Percentiles rank a stretch among this genome's conserved stretches.
Evolutionary conservation across 2,888 invertebrate genomes (phyloP).

Genomic region (Spisula subtruncata): DNA sequence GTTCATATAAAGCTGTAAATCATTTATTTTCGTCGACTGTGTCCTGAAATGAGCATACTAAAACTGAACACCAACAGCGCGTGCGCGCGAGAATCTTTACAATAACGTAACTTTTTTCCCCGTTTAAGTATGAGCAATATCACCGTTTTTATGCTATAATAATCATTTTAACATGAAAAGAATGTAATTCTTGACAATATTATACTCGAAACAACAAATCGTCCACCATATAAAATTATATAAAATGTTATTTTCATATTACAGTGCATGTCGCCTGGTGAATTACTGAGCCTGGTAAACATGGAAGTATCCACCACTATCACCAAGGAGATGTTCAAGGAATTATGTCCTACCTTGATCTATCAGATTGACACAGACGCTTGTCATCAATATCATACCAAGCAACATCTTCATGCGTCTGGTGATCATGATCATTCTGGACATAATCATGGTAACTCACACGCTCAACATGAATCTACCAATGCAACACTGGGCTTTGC

Average conservation of each 20-base stretch:
- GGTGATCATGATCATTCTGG: constrained; percentile 35
- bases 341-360: constrained; percentile 86
- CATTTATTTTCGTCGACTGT: too few relatives aligned
- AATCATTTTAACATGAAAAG: too few relatives aligned
- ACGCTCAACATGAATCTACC: constrained; percentile 10
- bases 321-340: constrained; percentile 77
- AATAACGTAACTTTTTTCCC: too few relatives aligned
- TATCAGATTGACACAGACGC: constrained; percentile 82
- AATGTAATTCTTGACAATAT: too few relatives aligned
- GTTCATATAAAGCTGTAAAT: too few relatives aligned
- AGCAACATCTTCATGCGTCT: constrained; percentile 30
- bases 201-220: too few relatives aligned
- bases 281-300: constrained; percentile 56
- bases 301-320: constrained; percentile 43
- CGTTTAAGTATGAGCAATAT: too few relatives aligned
- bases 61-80: too few relatives aligned
- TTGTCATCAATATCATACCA: constrained; percentile 66
- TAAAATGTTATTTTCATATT: not conserved
- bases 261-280: constrained; percentile 57
- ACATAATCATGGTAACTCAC: constrained; percentile 44
- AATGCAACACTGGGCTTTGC: not conserved
- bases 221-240: too few relatives aligned
- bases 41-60: too few relatives aligned
- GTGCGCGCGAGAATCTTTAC: too few relatives aligned
- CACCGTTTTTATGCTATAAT: too few relatives aligned